Conservation (phyloP, 2,888 invertebrate species). For the Graphium colonna region DNA sequence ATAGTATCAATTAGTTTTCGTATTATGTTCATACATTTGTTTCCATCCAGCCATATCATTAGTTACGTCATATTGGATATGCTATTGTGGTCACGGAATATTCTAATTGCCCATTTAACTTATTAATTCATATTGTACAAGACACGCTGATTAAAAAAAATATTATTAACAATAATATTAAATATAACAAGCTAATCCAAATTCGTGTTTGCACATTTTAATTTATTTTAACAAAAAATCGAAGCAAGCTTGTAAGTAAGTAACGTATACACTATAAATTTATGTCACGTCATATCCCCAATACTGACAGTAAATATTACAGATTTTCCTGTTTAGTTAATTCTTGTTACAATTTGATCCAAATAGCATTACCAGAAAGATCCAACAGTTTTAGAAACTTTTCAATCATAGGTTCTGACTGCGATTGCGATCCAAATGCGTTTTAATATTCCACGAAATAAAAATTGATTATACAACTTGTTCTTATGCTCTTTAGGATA, state of each 20-base stretch:
- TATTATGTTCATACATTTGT: slow-evolving; percentile 9
- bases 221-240: not conserved
- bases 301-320: not conserved
- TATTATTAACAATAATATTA: not conserved
- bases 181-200: not conserved
- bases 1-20: slow-evolving; percentile 15
- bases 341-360: not conserved
- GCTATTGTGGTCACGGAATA: slow-evolving; percentile 13
- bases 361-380: not conserved
- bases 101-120: slow-evolving; percentile 12
- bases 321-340: not conserved
- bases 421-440: not conserved
- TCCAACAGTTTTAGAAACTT: too few relatives aligned
- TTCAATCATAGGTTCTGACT: not conserved
- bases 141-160: not conserved
- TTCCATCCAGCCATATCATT: slow-evolving; percentile 9
- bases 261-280: too few relatives aligned
- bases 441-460: not conserved
- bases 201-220: not conserved
- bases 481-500: not conserved
- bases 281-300: too few relatives aligned
- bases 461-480: not conserved
- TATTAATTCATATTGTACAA: slow-evolving; percentile 12
- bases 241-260: not conserved
- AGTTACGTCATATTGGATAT: slow-evolving; percentile 14